phyloP scores from a whole-genome alignment of 2,888 invertebrate species.

The Ferdinandea cuprea region DNA sequence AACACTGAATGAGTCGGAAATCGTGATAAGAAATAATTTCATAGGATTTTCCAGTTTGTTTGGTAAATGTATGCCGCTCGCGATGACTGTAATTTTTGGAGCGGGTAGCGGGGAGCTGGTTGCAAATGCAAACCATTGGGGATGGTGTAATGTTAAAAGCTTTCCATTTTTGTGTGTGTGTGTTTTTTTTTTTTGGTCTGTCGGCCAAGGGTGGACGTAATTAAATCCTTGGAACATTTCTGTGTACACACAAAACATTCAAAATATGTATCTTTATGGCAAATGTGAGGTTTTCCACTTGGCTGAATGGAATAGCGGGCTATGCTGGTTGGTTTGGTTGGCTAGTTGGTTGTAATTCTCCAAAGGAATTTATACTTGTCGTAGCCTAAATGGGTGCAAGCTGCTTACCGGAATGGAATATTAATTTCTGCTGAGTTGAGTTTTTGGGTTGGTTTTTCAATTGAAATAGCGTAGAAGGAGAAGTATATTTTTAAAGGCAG shows the following conservation, averaged over 20 bases:
- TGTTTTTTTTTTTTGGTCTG: neutral
- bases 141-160: slow-evolving; percentile 57
- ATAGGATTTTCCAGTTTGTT: slow-evolving; percentile 60
- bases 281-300: slow-evolving; percentile 71
- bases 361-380: slow-evolving; percentile 26
- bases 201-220: slow-evolving; percentile 49
- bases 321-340: slow-evolving; percentile 9
- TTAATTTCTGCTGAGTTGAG: slow-evolving; percentile 64
- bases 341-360: slow-evolving; percentile 32
- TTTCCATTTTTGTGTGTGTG: too few species aligned
- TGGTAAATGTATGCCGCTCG: slow-evolving; percentile 35
- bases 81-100: slow-evolving; percentile 51
- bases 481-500: neutral
- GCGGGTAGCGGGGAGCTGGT: neutral
- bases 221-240: slow-evolving; percentile 66
- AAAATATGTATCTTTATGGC: slow-evolving; percentile 67
- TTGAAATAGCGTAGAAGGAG: neutral
- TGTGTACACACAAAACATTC: slow-evolving; percentile 57
- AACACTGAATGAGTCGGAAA: slow-evolving; percentile 64
- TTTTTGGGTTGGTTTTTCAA: neutral
- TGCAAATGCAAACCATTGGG: too few species aligned
- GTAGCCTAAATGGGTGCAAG: slow-evolving; percentile 57
- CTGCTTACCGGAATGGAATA: slow-evolving; percentile 71
- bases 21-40: slow-evolving; percentile 74
- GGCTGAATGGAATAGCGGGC: slow-evolving; percentile 22